Conservation (phyloP, 2,888 invertebrate species). For the Arge pagana region DNA sequence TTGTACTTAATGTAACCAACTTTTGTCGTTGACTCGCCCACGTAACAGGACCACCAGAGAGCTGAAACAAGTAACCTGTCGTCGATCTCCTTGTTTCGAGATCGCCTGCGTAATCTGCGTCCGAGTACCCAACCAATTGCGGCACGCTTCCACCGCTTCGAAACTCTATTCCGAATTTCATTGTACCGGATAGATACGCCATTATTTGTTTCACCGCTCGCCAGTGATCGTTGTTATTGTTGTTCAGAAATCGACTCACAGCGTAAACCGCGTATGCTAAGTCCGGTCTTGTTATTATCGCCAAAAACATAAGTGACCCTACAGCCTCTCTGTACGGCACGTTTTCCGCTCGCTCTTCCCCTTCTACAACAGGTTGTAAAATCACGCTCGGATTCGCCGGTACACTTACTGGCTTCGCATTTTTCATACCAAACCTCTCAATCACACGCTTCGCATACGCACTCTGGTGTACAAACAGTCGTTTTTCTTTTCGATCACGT, state of each 20-base stretch:
- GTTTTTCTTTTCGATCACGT: slow-evolving; percentile 10
- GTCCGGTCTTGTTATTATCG: slow-evolving; percentile 29
- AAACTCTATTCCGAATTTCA: not conserved
- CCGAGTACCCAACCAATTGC: slow-evolving; percentile 32
- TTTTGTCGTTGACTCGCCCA: slow-evolving; percentile 27
- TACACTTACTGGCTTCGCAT: slow-evolving; percentile 14
- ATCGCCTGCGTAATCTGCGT: slow-evolving; percentile 36
- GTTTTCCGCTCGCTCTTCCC: not conserved
- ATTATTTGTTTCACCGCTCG: slow-evolving; percentile 22
- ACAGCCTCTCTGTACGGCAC: slow-evolving; percentile 4
- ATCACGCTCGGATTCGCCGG: slow-evolving; percentile 1
- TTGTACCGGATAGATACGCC: not conserved
- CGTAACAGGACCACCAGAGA: slow-evolving; percentile 34
- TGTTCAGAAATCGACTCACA: slow-evolving; percentile 27
- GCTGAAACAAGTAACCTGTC: slow-evolving; percentile 36
- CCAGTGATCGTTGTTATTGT: slow-evolving; percentile 29
- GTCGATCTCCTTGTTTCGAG: slow-evolving; percentile 34
- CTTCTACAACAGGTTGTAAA: not conserved
- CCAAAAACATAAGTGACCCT: slow-evolving; percentile 18
- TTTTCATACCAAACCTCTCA: slow-evolving; percentile 22
- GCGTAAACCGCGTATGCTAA: slow-evolving; percentile 30
- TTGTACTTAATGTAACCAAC: not conserved
- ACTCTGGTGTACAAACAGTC: slow-evolving; percentile 21
- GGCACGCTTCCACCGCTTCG: not conserved
- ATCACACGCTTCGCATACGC: slow-evolving; percentile 25